phyloP scores from a whole-genome alignment of 2,113 vertebrate species.

The Nothobranchius kuhntae region DNA sequence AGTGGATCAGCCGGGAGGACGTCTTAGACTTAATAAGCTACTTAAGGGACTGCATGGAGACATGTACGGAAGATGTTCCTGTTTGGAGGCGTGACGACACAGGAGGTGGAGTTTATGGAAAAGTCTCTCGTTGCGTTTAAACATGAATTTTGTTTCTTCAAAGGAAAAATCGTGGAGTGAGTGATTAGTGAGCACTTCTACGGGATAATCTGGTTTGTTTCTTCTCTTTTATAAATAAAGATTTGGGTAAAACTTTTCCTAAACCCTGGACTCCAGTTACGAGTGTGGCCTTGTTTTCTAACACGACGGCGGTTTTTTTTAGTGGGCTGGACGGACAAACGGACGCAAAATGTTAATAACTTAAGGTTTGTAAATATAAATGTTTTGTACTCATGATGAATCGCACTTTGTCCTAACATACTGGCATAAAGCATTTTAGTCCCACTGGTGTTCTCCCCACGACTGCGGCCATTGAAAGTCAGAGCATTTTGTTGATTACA shows the following conservation, averaged over 20 bases:
- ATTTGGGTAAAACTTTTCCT: not conserved
- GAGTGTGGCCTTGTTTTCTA: conserved; percentile 41
- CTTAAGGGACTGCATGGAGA: conserved; percentile 79
- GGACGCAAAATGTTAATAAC: conserved; percentile 75
- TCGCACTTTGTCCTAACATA: conserved; percentile 82
- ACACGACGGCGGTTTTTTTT: not conserved
- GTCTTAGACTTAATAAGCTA: conserved; percentile 80
- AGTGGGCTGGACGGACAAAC: conserved; percentile 42
- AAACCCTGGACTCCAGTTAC: conserved; percentile 46
- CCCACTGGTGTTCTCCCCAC: conserved; percentile 60
- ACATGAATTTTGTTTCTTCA: too few relatives aligned
- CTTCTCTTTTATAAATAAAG: not conserved
- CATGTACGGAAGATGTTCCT: conserved; percentile 50
- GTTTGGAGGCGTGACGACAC: conserved; percentile 31
- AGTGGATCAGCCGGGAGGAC: conserved; percentile 14
- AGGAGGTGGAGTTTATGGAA: not conserved
- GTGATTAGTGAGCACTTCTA: conserved; percentile 66
- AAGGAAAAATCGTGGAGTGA: too few relatives aligned
- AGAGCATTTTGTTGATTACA: conserved; percentile 70
- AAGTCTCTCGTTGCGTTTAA: too few relatives aligned
- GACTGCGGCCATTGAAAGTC: conserved; percentile 52
- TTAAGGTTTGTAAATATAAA: conserved; percentile 81
- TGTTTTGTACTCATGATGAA: conserved; percentile 75
- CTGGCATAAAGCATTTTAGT: conserved; percentile 72
- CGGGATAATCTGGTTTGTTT: conserved; percentile 37